phyloP scores from a whole-genome alignment of 2,888 invertebrate genomes.

The Drosophila cognata region DNA sequence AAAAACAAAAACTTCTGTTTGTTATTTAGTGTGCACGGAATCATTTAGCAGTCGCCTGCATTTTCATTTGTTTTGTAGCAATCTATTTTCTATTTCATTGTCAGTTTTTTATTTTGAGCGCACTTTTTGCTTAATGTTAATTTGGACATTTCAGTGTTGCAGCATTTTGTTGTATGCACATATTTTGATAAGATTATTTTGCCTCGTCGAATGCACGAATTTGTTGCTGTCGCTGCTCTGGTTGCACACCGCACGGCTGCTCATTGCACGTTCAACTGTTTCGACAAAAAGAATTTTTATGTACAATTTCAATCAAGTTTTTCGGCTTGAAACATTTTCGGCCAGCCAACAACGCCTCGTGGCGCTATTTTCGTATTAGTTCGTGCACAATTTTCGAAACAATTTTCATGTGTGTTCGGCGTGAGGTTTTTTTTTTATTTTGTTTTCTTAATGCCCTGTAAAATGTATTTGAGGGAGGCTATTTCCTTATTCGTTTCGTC shows the following conservation, averaged over 20 bases:
- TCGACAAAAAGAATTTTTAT: conserved; percentile 35
- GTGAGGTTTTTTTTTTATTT: conserved; percentile 8
- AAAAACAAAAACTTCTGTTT: conserved; percentile 53
- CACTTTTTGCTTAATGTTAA: conserved; percentile 15
- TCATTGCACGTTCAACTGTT: conserved; percentile 66
- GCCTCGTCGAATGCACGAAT: conserved; percentile 23
- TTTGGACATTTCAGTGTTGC: conserved; percentile 63
- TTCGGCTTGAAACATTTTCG: conserved; percentile 47
- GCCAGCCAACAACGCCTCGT: conserved; percentile 50
- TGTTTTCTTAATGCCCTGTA: conserved; percentile 11
- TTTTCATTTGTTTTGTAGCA: conserved; percentile 46
- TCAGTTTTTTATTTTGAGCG: conserved; percentile 17
- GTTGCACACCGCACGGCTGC: conserved; percentile 41
- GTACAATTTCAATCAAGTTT: conserved; percentile 69
- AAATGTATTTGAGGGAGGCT: neutral
- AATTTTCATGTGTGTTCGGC: conserved; percentile 49
- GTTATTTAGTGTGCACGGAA: conserved; percentile 68
- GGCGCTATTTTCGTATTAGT: conserved; percentile 64
- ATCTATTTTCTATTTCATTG: conserved; percentile 11
- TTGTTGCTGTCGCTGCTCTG: conserved; percentile 1
- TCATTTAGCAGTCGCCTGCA: conserved; percentile 59
- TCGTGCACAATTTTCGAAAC: conserved; percentile 72
- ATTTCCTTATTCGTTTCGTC: neutral
- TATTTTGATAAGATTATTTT: conserved; percentile 47
- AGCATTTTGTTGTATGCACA: conserved; percentile 45